Evolutionary conservation across 2,113 vertebrate genomes (phyloP).

Genomic region (Australoheros scitulus): DNA sequence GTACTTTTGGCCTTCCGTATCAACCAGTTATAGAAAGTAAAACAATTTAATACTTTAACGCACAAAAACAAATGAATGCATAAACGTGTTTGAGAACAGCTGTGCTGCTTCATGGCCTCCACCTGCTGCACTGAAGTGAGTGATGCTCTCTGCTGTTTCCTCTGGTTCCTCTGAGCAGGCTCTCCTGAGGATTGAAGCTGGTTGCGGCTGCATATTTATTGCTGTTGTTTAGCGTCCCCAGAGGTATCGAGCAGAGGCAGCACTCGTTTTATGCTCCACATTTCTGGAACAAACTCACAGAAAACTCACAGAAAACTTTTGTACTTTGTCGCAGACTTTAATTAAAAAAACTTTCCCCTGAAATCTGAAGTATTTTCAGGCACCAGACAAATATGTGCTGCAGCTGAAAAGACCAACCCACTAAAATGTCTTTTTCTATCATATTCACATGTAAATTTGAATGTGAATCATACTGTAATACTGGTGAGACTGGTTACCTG

Average conservation of each 20-base stretch:
- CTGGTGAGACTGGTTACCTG: not conserved
- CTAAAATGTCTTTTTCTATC: not conserved
- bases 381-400: not conserved
- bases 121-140: not conserved
- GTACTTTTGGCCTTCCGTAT: not conserved
- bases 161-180: not conserved
- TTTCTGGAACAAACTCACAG: not conserved
- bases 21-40: not conserved
- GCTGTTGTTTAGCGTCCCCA: not conserved
- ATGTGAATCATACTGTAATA: fast-evolving
- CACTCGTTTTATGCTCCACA: not conserved
- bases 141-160: not conserved
- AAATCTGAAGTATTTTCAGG: not conserved
- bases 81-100: not conserved
- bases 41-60: not conserved
- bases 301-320: not conserved
- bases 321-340: not conserved
- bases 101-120: not conserved
- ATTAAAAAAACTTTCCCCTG: not conserved
- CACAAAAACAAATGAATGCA: not conserved
- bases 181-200: not conserved
- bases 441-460: not conserved
- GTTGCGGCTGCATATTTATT: not conserved
- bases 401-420: not conserved
- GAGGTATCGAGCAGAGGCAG: not conserved